Percentiles rank a stretch among this genome's conserved stretches.
These are phyloP conservation scores for Dasyurus viverrinus DNA, from an alignment of 2,113 vertebrate species.

Conservation along the genomic window DNA sequence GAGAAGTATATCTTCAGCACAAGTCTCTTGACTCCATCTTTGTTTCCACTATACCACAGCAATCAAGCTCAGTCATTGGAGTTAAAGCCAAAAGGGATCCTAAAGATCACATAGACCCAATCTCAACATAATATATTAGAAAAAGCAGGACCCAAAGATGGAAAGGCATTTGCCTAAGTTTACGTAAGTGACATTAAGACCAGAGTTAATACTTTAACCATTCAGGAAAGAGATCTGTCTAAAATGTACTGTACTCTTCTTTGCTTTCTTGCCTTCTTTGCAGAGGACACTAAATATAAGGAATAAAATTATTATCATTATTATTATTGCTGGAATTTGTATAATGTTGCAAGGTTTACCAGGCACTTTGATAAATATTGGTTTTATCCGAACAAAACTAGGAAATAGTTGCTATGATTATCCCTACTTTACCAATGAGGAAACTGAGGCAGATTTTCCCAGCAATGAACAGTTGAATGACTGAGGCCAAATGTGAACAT, in stretches of 20 bases:
- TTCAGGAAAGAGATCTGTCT: background rate
- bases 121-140: background rate
- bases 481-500: background rate
- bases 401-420: background rate
- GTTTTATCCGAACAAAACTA: background rate
- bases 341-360: background rate
- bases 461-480: background rate
- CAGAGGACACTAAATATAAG: background rate
- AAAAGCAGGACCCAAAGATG: background rate
- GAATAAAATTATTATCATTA: background rate
- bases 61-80: background rate
- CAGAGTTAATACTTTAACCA: background rate
- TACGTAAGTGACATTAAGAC: background rate
- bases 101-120: background rate
- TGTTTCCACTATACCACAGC: background rate
- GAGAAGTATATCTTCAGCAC: background rate
- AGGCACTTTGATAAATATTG: background rate
- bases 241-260: background rate
- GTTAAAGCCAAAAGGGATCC: background rate
- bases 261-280: background rate
- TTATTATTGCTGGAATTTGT: background rate
- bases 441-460: background rate
- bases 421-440: background rate
- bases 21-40: background rate
- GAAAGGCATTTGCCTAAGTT: background rate